Conservation (phyloP, 2,888 invertebrate species). For the Papilio gigon region DNA sequence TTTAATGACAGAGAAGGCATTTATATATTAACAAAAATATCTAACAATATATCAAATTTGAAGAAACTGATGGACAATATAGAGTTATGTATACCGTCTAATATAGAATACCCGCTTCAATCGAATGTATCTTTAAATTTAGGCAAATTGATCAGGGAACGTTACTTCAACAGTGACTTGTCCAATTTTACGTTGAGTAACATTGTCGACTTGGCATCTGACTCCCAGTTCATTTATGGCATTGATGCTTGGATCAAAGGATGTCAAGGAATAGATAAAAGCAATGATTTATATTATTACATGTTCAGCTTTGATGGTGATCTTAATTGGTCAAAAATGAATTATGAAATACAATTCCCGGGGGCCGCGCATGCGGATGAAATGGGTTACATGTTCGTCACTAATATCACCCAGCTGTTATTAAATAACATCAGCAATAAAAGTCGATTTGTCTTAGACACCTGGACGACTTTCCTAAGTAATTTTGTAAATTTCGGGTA, state of each 20-base stretch:
- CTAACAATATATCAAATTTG: constrained; percentile 39
- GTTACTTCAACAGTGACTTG: constrained; percentile 50
- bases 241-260: constrained; percentile 44
- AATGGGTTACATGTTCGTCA: constrained; percentile 45
- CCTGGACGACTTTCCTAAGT: constrained; percentile 3
- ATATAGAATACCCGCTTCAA: constrained; percentile 50
- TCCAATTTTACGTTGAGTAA: constrained; percentile 43
- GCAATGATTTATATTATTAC: constrained; percentile 45
- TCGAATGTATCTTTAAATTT: constrained; percentile 46
- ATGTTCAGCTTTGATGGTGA: constrained; percentile 47
- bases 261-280: constrained; percentile 37
- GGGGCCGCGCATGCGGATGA: constrained; percentile 46
- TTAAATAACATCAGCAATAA: constrained; percentile 4
- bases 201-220: constrained; percentile 46
- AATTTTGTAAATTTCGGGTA: constrained; percentile 40
- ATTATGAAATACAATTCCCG: constrained; percentile 36
- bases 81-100: constrained; percentile 51
- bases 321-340: constrained; percentile 44
- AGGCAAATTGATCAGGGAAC: constrained; percentile 47
- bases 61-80: constrained; percentile 48
- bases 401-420: constrained; percentile 22
- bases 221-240: constrained; percentile 46
- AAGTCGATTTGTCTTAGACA: constrained; percentile 26
- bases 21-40: constrained; percentile 44
- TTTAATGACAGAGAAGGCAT: constrained; percentile 63